A percentile compares a stretch with the other conserved stretches of the same genome.
Conservation (phyloP, 2,888 invertebrate species). For the Amaurobius ferox region DNA sequence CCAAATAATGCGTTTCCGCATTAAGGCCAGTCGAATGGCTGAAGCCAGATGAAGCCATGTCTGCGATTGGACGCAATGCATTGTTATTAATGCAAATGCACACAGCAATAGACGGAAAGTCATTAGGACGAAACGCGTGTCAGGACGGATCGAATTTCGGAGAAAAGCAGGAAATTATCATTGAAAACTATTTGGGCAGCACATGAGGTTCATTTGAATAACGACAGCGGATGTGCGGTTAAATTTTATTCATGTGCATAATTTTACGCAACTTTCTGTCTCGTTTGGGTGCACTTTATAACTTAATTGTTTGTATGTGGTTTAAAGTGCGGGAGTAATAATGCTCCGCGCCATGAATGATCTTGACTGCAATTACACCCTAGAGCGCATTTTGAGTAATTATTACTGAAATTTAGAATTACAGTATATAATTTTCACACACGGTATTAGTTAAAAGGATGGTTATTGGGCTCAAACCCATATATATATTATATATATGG, state of each 20-base stretch:
- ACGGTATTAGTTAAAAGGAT: no score
- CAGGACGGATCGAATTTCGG: not conserved
- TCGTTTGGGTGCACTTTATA: no score
- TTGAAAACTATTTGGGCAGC: not conserved
- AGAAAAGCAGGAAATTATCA: not conserved
- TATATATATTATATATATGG: no score
- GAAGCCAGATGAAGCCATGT: constrained; percentile 45
- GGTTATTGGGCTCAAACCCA: no score
- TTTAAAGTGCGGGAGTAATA: no score
- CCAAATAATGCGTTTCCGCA: constrained; percentile 51
- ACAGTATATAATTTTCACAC: no score
- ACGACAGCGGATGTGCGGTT: not conserved
- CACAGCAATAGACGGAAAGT: not conserved
- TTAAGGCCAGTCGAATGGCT: constrained; percentile 13
- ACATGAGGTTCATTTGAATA: not conserved
- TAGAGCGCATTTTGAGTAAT: no score
- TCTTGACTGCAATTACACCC: no score
- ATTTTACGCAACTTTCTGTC: not conserved
- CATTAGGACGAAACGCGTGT: not conserved
- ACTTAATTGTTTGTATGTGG: no score
- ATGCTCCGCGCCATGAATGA: no score
- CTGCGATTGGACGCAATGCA: not conserved
- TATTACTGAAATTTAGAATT: no score
- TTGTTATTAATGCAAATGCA: constrained; percentile 14
- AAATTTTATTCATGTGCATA: not conserved